Percentiles rank a stretch among this genome's conserved stretches.
Conservation (phyloP, 2,797 vertebrate species). For the Coendou prehensilis region DNA sequence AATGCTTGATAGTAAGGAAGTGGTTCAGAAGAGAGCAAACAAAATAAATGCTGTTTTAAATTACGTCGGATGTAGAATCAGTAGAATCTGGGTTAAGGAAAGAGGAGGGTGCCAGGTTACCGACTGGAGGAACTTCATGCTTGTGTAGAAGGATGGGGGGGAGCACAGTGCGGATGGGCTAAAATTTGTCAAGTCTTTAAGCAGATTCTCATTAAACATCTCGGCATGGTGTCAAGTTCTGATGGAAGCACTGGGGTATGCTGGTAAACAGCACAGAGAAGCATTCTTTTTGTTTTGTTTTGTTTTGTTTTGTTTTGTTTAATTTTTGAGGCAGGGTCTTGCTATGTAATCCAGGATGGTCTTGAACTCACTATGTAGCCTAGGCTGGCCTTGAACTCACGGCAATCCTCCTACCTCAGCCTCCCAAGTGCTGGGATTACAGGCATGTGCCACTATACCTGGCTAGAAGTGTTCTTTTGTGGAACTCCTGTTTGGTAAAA, state of each 20-base stretch:
- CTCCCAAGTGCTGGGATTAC: background rate
- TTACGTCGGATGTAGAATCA: background rate
- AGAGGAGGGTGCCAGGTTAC: background rate
- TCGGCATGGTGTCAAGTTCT: background rate
- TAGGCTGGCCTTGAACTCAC: background rate
- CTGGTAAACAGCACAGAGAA: background rate
- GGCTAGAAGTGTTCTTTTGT: background rate
- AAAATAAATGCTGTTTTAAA: constrained; percentile 46
- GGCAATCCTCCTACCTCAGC: background rate
- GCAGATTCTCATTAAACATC: background rate
- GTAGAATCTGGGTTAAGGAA: background rate
- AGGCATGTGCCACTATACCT: background rate
- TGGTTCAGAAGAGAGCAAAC: constrained; percentile 1
- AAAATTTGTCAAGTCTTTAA: constrained; percentile 48
- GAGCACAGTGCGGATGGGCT: background rate
- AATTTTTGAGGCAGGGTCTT: background rate
- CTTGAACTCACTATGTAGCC: too few relatives aligned
- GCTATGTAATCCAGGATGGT: background rate
- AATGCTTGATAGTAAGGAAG: background rate
- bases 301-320: background rate
- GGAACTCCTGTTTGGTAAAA: background rate
- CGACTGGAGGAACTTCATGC: background rate
- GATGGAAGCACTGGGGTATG: background rate
- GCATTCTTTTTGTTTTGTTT: background rate
- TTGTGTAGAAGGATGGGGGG: background rate